Evolutionary conservation across 2,888 invertebrate species (phyloP).

Genomic region (Sinopyrophorus schimmeli): DNA sequence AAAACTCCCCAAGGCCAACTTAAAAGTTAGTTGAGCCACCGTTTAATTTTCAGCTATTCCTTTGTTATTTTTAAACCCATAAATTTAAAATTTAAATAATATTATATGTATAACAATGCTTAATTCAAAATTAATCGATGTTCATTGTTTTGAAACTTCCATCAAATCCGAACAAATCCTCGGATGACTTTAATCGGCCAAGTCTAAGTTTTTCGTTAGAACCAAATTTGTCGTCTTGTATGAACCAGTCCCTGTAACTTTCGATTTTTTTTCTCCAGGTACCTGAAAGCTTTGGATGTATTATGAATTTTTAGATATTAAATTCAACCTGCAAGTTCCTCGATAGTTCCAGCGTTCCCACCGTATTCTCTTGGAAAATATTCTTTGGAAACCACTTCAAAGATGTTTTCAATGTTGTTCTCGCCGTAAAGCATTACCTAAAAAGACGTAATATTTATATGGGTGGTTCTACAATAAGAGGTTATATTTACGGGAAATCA

Average conservation of each 20-base stretch:
- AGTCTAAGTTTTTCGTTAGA: conserved; percentile 60
- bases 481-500: too few relatives aligned
- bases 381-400: not conserved
- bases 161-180: conserved; percentile 60
- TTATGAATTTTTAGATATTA: not conserved
- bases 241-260: conserved; percentile 57
- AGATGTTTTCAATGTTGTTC: not conserved
- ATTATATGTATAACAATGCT: too few relatives aligned
- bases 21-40: too few relatives aligned
- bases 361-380: conserved; percentile 4
- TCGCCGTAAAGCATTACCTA: not conserved
- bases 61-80: too few relatives aligned
- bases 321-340: not conserved
- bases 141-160: conserved; percentile 59
- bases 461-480: too few relatives aligned
- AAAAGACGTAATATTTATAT: too few relatives aligned
- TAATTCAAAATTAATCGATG: conserved; percentile 54
- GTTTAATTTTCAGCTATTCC: too few relatives aligned
- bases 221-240: conserved; percentile 56
- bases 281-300: conserved; percentile 43
- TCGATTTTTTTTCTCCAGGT: conserved; percentile 60
- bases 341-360: not conserved
- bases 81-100: too few relatives aligned
- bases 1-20: too few relatives aligned
- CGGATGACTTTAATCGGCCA: conserved; percentile 59